A percentile compares a stretch with the other conserved stretches of the same genome.
Evolutionary conservation across 2,797 vertebrate species (phyloP).

Genomic region (Prunella strophiata): DNA sequence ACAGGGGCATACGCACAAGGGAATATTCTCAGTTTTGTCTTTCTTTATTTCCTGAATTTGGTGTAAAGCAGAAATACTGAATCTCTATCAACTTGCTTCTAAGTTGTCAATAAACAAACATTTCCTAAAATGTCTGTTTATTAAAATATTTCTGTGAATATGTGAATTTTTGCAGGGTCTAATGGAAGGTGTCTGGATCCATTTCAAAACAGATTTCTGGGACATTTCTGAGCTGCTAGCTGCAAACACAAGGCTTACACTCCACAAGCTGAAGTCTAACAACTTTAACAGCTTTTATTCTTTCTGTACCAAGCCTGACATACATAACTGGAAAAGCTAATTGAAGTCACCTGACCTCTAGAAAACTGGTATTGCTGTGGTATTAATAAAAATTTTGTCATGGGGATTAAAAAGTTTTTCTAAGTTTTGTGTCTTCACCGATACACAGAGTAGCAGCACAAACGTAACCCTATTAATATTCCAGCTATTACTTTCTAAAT

Average conservation of each 20-base stretch:
- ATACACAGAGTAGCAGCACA: background rate
- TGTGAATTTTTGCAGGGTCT: background rate
- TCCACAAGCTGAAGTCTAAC: background rate
- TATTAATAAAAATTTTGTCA: background rate
- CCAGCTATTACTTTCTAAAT: background rate
- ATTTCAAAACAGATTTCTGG: background rate
- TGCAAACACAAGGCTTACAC: background rate
- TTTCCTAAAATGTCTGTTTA: background rate
- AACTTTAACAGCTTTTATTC: background rate
- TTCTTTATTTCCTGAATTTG: background rate
- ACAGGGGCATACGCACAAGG: rapidly evolving
- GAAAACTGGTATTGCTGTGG: background rate
- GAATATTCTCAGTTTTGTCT: background rate
- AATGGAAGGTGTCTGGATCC: background rate
- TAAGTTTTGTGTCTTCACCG: background rate
- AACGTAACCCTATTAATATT: background rate
- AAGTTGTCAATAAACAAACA: background rate
- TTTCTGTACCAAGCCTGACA: background rate
- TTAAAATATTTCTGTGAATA: background rate
- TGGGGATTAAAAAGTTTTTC: background rate
- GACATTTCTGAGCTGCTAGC: background rate
- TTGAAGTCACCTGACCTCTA: background rate
- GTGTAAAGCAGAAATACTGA: background rate
- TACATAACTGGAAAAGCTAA: background rate
- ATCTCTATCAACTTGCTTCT: background rate